phyloP scores from a whole-genome alignment of 2,797 vertebrate species.

The Amblyraja radiata region DNA sequence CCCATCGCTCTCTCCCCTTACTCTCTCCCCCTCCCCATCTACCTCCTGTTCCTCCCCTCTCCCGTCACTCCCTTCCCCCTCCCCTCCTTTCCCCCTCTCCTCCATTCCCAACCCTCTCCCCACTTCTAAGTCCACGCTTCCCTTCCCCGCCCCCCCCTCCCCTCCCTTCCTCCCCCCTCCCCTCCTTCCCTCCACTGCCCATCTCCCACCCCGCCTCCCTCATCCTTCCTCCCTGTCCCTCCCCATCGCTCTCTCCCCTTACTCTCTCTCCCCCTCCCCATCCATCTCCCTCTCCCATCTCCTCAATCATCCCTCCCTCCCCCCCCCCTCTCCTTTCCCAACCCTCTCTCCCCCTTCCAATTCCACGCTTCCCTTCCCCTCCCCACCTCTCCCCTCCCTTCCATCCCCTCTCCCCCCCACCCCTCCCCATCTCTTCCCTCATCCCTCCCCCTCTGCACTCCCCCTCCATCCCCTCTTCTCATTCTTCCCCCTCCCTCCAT shows the following conservation, averaged over 20 bases:
- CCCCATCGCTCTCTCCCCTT: neutral
- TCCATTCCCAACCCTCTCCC: no score
- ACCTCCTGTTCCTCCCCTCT: neutral
- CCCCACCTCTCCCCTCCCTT: no score
- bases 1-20: neutral
- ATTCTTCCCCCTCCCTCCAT: neutral
- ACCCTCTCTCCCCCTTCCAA: no score
- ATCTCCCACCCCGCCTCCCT: no score
- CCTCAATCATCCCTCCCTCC: neutral
- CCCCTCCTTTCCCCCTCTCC: no score
- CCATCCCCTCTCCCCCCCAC: fast-evolving
- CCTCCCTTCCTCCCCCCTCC: no score
- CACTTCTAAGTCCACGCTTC: no score
- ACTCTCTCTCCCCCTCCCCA: no score
- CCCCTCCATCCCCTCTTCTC: neutral
- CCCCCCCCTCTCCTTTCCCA: neutral
- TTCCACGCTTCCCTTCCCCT: fast-evolving
- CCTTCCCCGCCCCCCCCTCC: no score
- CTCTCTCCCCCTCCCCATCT: neutral
- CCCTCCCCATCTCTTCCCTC: no score
- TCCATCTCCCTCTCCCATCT: neutral
- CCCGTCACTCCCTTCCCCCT: no score
- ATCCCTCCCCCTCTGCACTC: neutral
- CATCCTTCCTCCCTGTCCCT: neutral
- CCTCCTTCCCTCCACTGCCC: neutral